Conservation (phyloP, 2,888 invertebrate genomes). For the Drosophila kanekoi region DNA sequence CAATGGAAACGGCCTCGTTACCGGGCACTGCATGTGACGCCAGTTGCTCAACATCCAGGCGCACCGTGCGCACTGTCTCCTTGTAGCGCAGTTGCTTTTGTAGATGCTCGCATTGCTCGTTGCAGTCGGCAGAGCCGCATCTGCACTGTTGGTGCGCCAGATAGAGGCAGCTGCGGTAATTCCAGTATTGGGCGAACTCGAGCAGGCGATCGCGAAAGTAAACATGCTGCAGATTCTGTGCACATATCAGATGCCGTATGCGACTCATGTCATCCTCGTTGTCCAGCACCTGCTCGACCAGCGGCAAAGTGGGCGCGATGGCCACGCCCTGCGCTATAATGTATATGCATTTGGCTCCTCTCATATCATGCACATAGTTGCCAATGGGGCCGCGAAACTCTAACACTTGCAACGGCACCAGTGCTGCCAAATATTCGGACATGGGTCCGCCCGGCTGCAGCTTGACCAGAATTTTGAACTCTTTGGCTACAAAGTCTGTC, state of each 20-base stretch:
- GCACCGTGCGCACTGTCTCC: conserved; percentile 62
- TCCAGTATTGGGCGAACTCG: conserved; percentile 89
- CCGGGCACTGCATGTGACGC: background rate
- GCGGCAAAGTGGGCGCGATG: conserved; percentile 89
- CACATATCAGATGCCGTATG: conserved; percentile 88
- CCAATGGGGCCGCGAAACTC: conserved; percentile 92
- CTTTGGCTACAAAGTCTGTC: conserved; percentile 67
- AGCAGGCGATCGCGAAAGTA: conserved; percentile 88
- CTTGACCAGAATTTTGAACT: conserved; percentile 88
- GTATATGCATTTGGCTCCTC: conserved; percentile 76
- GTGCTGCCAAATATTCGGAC: conserved; percentile 86
- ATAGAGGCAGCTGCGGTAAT: conserved; percentile 89
- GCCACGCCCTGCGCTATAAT: conserved; percentile 91
- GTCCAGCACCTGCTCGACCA: conserved; percentile 87
- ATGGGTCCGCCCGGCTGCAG: conserved; percentile 87
- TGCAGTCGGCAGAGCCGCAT: conserved; percentile 20
- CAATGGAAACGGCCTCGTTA: conserved; percentile 4
- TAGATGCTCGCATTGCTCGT: conserved; percentile 62
- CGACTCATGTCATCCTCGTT: conserved; percentile 89
- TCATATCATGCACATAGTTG: conserved; percentile 50
- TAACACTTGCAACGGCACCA: conserved; percentile 86
- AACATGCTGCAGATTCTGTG: conserved; percentile 86
- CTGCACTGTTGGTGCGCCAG: conserved; percentile 84
- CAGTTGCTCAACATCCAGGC: conserved; percentile 58
- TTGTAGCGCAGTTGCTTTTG: conserved; percentile 73